These are phyloP conservation scores for Molorchus minor DNA, from an alignment of 2,888 invertebrate species.

Conservation along the genomic window DNA sequence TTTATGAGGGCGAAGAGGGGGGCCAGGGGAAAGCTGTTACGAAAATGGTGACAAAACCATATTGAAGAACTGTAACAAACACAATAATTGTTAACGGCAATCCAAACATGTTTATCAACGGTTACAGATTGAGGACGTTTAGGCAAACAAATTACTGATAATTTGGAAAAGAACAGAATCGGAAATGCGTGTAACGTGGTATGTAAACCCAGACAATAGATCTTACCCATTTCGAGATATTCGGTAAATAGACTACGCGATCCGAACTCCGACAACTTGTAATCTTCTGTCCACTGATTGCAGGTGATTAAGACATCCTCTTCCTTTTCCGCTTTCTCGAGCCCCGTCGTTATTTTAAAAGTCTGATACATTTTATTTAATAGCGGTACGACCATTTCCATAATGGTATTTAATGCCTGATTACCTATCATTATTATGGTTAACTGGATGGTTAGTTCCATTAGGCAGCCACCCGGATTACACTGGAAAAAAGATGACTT, in stretches of 20 bases:
- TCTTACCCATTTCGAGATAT: slow-evolving; percentile 87
- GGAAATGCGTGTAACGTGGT: no score
- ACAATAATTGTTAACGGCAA: no score
- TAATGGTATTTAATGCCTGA: slow-evolving; percentile 78
- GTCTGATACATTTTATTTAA: slow-evolving; percentile 67
- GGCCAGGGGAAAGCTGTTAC: slow-evolving; percentile 88
- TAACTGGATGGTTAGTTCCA: slow-evolving; percentile 86
- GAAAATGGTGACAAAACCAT: slow-evolving; percentile 86
- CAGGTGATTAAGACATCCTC: slow-evolving; percentile 63
- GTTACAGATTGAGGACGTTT: no score
- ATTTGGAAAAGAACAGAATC: no score
- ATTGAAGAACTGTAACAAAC: slow-evolving; percentile 79
- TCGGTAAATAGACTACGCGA: slow-evolving; percentile 79
- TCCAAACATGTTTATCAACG: no score
- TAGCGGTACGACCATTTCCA: slow-evolving; percentile 80
- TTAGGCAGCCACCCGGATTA: slow-evolving; percentile 84
- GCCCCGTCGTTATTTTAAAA: slow-evolving; percentile 63
- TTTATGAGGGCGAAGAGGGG: slow-evolving; percentile 84
- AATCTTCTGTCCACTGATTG: slow-evolving; percentile 81
- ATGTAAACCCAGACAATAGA: no score
- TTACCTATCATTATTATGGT: slow-evolving; percentile 89
- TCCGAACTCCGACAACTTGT: slow-evolving; percentile 70
- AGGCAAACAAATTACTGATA: no score
- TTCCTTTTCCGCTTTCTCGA: slow-evolving; percentile 56
- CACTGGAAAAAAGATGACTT: slow-evolving; percentile 69